A percentile compares a stretch with the other conserved stretches of the same genome.
These are phyloP conservation scores for Neoseiulus cucumeris DNA, from an alignment of 1,140 invertebrate genomes.

Conservation along the genomic window DNA sequence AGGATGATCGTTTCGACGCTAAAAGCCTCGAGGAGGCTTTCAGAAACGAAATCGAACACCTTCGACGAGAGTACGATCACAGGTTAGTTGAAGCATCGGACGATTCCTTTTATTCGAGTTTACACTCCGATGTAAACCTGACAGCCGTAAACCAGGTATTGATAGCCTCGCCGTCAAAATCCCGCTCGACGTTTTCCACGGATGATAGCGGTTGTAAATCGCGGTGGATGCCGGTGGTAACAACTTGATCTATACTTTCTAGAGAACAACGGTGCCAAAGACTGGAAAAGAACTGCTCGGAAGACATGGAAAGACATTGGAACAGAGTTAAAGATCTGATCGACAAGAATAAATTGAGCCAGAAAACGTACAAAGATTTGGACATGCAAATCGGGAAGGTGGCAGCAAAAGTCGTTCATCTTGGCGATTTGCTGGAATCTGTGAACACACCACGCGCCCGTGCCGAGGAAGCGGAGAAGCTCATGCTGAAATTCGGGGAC, in stretches of 20 bases:
- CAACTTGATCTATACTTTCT: slow-evolving; percentile 15
- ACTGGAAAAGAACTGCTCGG: slow-evolving; percentile 54
- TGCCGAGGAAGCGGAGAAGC: slow-evolving; percentile 77
- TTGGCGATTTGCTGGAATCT: slow-evolving; percentile 90
- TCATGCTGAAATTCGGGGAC: slow-evolving; percentile 81
- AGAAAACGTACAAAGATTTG: slow-evolving; percentile 68
- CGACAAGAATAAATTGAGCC: slow-evolving; percentile 64
- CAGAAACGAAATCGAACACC: slow-evolving; percentile 55
- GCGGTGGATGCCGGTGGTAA: too few relatives aligned
- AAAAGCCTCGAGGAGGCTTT: slow-evolving; percentile 60
- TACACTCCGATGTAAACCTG: too few relatives aligned
- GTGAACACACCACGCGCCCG: slow-evolving; percentile 80
- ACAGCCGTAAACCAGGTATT: too few relatives aligned
- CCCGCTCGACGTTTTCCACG: too few relatives aligned
- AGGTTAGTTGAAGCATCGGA: too few relatives aligned
- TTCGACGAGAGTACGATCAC: slow-evolving; percentile 19
- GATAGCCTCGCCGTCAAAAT: too few relatives aligned
- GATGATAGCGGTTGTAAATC: too few relatives aligned
- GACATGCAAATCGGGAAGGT: slow-evolving; percentile 91
- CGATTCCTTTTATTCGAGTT: too few relatives aligned
- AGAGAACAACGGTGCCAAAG: slow-evolving; percentile 60
- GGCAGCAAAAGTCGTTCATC: slow-evolving; percentile 86
- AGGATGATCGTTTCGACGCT: slow-evolving; percentile 37
- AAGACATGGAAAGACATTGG: slow-evolving; percentile 65
- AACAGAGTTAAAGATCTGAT: slow-evolving; percentile 58